Conservation (phyloP, 2,888 invertebrate species). For the Callinectes sapidus region DNA sequence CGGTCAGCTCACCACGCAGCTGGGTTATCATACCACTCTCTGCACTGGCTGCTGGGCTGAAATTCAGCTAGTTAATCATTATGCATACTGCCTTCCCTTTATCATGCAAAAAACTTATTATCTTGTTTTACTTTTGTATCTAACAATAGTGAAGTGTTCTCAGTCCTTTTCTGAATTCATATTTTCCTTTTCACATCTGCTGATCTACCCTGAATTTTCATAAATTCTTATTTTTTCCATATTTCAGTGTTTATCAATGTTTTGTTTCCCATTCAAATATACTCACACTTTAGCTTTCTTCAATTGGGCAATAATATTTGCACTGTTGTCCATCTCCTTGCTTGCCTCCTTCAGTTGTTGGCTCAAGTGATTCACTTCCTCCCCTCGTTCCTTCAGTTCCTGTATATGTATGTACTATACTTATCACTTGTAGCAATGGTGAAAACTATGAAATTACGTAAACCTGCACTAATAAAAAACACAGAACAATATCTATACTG, state of each 20-base stretch:
- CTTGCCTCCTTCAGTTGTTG: conserved; percentile 56
- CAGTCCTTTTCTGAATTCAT: not conserved
- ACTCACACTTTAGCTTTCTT: conserved; percentile 55
- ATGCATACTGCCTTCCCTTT: not conserved
- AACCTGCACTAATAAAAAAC: not conserved
- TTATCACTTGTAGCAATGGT: not conserved
- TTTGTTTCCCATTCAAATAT: not conserved
- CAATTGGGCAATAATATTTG: conserved; percentile 49
- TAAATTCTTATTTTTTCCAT: not conserved
- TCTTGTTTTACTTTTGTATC: not conserved
- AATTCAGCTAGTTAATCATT: not conserved
- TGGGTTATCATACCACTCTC: conserved; percentile 47
- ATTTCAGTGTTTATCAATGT: not conserved
- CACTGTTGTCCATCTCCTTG: conserved; percentile 59
- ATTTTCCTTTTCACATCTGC: not conserved
- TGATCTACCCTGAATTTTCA: not conserved
- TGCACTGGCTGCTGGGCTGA: conserved; percentile 48
- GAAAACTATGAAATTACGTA: not conserved
- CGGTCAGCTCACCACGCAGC: conserved; percentile 63
- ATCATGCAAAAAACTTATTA: not conserved
- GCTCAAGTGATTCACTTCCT: conserved; percentile 47
- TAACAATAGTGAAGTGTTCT: not conserved
- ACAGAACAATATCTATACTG: not conserved
- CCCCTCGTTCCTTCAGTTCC: conserved; percentile 59
- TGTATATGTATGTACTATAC: not conserved